Evolutionary conservation across 2,888 invertebrate genomes (phyloP).

Genomic region (Abscondita cerata): DNA sequence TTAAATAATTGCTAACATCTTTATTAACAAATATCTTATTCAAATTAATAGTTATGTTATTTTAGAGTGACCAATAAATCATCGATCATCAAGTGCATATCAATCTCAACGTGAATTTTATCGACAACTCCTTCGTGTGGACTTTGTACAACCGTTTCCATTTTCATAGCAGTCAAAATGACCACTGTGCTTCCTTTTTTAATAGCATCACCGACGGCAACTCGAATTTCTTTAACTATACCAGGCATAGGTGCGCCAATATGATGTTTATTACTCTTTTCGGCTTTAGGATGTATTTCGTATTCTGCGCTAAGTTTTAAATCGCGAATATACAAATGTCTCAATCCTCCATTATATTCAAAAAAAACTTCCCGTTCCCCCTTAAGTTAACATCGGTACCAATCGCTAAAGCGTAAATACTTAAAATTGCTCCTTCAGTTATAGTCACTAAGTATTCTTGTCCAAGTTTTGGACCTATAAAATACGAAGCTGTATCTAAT

Average conservation of each 20-base stretch:
- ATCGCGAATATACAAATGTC: slow-evolving; percentile 93
- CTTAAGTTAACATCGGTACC: slow-evolving; percentile 90
- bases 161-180: slow-evolving; percentile 99
- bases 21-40: too few relatives aligned
- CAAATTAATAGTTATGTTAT: too few relatives aligned
- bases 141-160: slow-evolving; percentile 98
- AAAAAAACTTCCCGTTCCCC: slow-evolving; percentile 97
- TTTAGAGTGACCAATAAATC: slow-evolving; percentile 90
- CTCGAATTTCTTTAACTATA: slow-evolving; percentile 89
- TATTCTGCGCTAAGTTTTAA: slow-evolving; percentile 92
- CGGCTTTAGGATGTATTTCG: slow-evolving; percentile 94
- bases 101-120: slow-evolving; percentile 74
- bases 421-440: slow-evolving; percentile 94
- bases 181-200: slow-evolving; percentile 92
- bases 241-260: slow-evolving; percentile 99
- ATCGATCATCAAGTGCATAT: slow-evolving; percentile 93
- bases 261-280: slow-evolving; percentile 85
- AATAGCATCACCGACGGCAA: slow-evolving; percentile 90
- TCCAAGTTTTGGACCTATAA: slow-evolving; percentile 91
- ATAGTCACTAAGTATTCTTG: slow-evolving; percentile 89
- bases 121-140: slow-evolving; percentile 86
- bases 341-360: slow-evolving; percentile 95
- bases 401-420: slow-evolving; percentile 92
- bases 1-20: too few relatives aligned
- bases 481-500: slow-evolving; percentile 92